Base-by-base conservation (phyloP, 2,797 vertebrate species). In the Steatocranus sp. region DNA sequence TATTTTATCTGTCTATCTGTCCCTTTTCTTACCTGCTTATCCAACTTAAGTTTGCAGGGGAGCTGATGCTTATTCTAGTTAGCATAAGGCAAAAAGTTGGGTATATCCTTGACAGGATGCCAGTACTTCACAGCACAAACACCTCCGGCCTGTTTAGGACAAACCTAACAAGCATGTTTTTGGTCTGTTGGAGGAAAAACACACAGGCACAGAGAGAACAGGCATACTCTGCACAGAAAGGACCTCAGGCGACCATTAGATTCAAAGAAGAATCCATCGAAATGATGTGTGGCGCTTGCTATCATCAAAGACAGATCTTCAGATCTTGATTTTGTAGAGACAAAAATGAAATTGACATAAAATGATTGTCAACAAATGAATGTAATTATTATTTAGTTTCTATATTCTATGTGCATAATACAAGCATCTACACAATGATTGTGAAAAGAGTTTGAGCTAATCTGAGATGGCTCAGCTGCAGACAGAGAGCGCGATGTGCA, bases 381-480 rank as follows among this genome's bases (percentile, higher is more conserved):
- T 63, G 61, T 38, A 66, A 18, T 46, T 70, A 46, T 46, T 70
- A 27, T 30, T 27, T 70, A 9, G 41, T 18, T 75, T 41, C 5
- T 23, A 73, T 56, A 11, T n/a, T 30, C 11, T 36, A 30, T 46
- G 41, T 73, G 54, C 50, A 30, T 20, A 27, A 18, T 79, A 15
- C 46, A 51, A 75, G 34, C 49, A 53, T 68, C 78, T 79, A 76
- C 70, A 50, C 20, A 86, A 9, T 81, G 79, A 80, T 51, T 84
- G 79, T 70, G 4, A 53, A 75, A 53, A 73, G 63, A 48, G 15
- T 76, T 76, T 75, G 48, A 54, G 73, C 30, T 38, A 53, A 82
- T 81, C 78, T 89, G 85, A 91, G 81, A 89, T 82, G 73, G 25
- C 82, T 88, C 87, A 87, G 86, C 82, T 91, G 86, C 82, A 90